Base-by-base conservation (phyloP, 1,140 invertebrate genomes). In the Ruditapes philippinarum region DNA sequence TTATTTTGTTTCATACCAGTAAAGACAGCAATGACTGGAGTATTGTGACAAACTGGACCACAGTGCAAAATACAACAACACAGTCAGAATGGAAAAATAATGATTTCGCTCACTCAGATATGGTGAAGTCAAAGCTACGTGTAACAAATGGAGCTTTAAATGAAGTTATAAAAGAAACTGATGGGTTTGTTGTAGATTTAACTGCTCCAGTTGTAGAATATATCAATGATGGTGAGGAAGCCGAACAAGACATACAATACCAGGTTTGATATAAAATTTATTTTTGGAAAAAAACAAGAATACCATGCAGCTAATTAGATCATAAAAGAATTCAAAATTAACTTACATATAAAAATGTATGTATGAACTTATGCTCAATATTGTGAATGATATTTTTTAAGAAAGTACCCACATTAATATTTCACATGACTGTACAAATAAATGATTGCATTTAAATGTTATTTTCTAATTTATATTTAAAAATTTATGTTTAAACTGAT, bases 131-230 rank as follows among this genome's bases (percentile, higher is more conserved):
- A 4, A 78, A 45, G 42, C 36, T 94, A 11, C 82, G 33, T 12
- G 89, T 88, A 38, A 89, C 76, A 4, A 93, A 93, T 80, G 90
- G 91, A 7, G 93, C 93, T 40, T 65, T 90, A n/a, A 90, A 88
- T 49, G 87, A 76, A 19, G 68, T 89, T 7, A n/a, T 33, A 45
- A 40, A 25, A 49, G 57, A 81, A 7, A 91, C 90, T 31, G 83
- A 92, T 81, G 88, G 92, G 5, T 92, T 91, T 83, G 31, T 93
- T 14, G 88, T 93, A 28, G 93, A 93, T 57, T 84, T 93, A 9
- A 93, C 93, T 5, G 76, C 92, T 17, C 93, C 93, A 42, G 49
- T 42, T 7, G 42, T 91, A 7, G 19, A 78, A 19, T 88, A 79
- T 65, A 80, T 93, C 14, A 78, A 89, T 60, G 93, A 93, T 76